These are phyloP conservation scores for Anas platyrhynchos DNA, from an alignment of 2,113 vertebrate species.

Conservation along the genomic window DNA sequence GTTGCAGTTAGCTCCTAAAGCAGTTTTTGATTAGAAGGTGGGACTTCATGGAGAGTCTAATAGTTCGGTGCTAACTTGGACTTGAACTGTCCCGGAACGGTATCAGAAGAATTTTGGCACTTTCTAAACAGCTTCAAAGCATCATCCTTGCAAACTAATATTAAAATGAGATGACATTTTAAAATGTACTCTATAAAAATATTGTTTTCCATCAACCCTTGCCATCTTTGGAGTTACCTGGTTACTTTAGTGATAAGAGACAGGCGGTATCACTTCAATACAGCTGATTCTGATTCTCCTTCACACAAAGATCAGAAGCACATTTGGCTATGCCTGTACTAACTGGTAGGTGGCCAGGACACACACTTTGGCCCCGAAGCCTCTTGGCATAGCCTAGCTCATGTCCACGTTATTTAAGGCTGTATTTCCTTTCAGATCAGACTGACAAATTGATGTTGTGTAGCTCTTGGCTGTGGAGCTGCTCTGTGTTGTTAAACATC, in stretches of 20 bases:
- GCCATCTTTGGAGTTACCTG: neutral
- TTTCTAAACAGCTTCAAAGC: neutral
- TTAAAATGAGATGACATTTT: neutral
- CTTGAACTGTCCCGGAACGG: neutral
- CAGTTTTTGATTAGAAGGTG: neutral
- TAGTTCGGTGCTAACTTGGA: neutral
- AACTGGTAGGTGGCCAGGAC: neutral
- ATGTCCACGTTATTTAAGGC: neutral
- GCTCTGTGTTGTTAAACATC: neutral
- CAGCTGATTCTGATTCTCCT: neutral
- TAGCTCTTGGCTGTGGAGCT: neutral
- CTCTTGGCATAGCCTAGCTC: neutral
- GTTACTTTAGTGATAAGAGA: neutral
- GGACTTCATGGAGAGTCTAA: neutral
- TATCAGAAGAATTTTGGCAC: neutral
- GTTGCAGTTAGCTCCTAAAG: neutral
- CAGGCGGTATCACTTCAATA: neutral
- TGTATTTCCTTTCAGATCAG: neutral
- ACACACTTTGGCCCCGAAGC: neutral
- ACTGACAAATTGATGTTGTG: neutral
- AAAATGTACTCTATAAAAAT: neutral
- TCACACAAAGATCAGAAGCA: fast-evolving
- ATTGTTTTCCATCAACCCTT: neutral
- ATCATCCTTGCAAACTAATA: neutral
- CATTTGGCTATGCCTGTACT: neutral